These are phyloP conservation scores for Amphiprion ocellaris DNA, from an alignment of 2,113 vertebrate species.

Conservation along the genomic window DNA sequence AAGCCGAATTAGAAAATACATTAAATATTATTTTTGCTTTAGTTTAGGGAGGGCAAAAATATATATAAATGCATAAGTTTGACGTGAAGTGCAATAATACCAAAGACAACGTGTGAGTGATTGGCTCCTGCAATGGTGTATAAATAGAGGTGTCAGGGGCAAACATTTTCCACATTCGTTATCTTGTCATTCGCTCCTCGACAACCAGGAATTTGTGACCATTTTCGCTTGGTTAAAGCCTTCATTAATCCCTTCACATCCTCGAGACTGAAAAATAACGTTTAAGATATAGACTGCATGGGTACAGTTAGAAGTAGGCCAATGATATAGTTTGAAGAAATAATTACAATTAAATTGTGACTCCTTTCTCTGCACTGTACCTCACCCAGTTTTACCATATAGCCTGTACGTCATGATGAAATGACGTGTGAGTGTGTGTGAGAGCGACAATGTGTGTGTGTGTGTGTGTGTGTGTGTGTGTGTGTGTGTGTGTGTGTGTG, in stretches of 20 bases:
- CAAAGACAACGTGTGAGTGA: conserved; percentile 51
- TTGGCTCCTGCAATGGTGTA: conserved; percentile 35
- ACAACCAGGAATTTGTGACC: conserved; percentile 61
- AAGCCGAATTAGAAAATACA: neutral
- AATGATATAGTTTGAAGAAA: conserved; percentile 39
- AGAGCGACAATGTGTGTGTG: conserved; percentile 4
- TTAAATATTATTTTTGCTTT: neutral
- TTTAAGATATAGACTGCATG: conserved; percentile 20
- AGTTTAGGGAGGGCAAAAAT: neutral
- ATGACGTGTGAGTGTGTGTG: conserved; percentile 24
- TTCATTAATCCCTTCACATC: conserved; percentile 21
- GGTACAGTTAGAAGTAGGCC: conserved; percentile 7
- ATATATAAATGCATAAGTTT: conserved; percentile 16
- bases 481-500: conserved; percentile 28
- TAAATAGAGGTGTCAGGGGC: conserved; percentile 57
- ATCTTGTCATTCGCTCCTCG: conserved; percentile 51
- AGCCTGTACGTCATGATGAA: conserved; percentile 26
- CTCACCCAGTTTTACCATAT: conserved; percentile 45
- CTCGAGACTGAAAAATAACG: conserved; percentile 21
- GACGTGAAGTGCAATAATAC: conserved; percentile 26
- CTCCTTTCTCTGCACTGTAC: conserved; percentile 17
- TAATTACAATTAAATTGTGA: conserved; percentile 31
- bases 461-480: conserved; percentile 27
- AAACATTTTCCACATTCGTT: conserved; percentile 51
- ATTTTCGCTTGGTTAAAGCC: conserved; percentile 24